Evolutionary conservation across 1,140 invertebrate species (phyloP), one percentile per base, ranked within the genome.

Genomic region (Cheumatopsyche charites): DNA sequence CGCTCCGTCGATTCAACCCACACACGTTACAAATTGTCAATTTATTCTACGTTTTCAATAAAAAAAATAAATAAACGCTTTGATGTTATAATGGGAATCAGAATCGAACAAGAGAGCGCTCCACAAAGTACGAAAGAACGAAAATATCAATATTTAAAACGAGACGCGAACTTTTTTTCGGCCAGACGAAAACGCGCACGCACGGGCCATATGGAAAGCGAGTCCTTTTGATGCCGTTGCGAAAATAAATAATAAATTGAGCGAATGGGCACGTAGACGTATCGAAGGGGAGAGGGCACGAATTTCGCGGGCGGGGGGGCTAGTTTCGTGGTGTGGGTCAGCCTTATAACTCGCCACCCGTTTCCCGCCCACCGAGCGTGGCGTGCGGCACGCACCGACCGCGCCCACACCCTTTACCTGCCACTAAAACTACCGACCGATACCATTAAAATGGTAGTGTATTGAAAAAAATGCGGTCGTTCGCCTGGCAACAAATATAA

Each of bases 381-480:
- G 49, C 65, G 65, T 62, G 65, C 41, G 19, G 36, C 71, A 72
- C 71, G 71, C 71, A 72, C 65, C 17, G 42, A 43, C 70, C 45
- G 62, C 61, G 41, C 70, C 61, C 70, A 47, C 13, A 62, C 62
- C 41, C 70, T 26, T n/a, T 45, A 12, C 61, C 19, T 25, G 11
- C 49, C n/a, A 52, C 67, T 29, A 19, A 19, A 15, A 41, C 36
- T 9, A 55, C 66, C 17, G 45, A 55, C 66, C 17, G 45, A 49
- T 49, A 49, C 29, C 29, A 36, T 49, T 49, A 49, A 49, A 49
- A 49, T 4, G 13, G 6, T 23, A 52, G 49, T 9, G 15, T 9
- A n/a, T 13, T 13, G 13, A 3, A 13, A 19, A 49, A 49, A 49
- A 49, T 13, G 13, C 13, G 13, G 45, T 19, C 13, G 13, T 15